Evolutionary conservation across 1,140 invertebrate species (phyloP), one percentile per base, ranked within the genome.

Genomic region (Carposina sasakii): DNA sequence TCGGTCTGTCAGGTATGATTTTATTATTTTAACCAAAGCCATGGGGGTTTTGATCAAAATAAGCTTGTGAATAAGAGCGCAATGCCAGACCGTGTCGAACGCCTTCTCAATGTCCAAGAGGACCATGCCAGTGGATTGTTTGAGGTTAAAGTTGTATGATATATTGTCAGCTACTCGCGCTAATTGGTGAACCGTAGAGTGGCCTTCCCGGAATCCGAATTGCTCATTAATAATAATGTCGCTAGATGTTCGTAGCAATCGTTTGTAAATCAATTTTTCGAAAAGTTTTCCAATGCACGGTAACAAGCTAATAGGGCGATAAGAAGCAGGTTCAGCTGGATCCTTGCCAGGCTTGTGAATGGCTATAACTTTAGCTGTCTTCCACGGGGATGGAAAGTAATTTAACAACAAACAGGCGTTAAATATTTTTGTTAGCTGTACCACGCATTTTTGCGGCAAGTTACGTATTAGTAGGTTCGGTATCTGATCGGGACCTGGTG

Each of bases 231-330:
- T 22, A 5, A 41, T 2, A 2, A 23, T 2, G 22, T 41, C 3
- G 2, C 24, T 16, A 23, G 39, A 23, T 13, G 4, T 6, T 26
- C 2, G 2, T 8, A 15, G 2, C 8, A 44, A 16, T 10, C 42
- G 24, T 12, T 2, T 19, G n/a, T 6, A 9, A n/a, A 44, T 20
- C 3, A 30, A 17, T 28, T 28, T 30, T 19, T 44, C 42, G 12
- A 44, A 44, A 2, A 44, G 4, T 31, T 44, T 44, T 6, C 2
- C 42, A 9, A 44, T 24, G 17, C 10, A 9, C 9, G 24, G 24
- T 12, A 44, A 23, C 17, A 44, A 20, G 26, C 42, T 44, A 13
- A 44, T 44, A 6, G 42, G 42, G 17, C 42, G 42, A 44, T 44
- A 44, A 21, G 13, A 30, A 9, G 12, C 20, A 13, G 42, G 16